Base-by-base conservation (phyloP, 2,888 invertebrate species). In the Venustoraphidia nigricollis region DNA sequence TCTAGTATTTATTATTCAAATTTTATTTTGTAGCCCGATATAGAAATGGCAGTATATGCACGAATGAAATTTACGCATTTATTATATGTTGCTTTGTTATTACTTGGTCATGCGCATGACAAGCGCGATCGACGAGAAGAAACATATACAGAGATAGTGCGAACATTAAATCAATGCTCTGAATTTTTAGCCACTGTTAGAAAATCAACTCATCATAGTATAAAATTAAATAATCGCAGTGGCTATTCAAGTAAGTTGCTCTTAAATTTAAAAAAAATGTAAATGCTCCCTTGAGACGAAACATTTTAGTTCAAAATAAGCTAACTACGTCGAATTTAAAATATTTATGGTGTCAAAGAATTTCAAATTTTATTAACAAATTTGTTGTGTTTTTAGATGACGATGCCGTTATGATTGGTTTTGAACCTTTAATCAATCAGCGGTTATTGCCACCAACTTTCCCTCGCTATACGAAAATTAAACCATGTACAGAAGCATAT, bases 381-480 rank as follows among this genome's bases (percentile, higher is more conserved):
- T 46, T 45, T 49, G n/a, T 50, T 46, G 35, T 42, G n/a, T 47
- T 54, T 49, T 8, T 59, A 81, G 80, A 75, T 11, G 83, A 84
- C 57, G 76, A 79, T 52, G 83, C 83, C 8, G 81, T 81, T 62
- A 79, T 84, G n/a, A 81, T 90, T 75, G 96, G 96, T 1, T 97
- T 97, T 68, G 94, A 96, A 61, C 93, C 95, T 3, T 81, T 93
- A 66, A 86, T 95, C 41, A 97, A 97, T 70, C 95, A 95, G 67
- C 79, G 94, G 41, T 73, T 95, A 45, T 72, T 97, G 48, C 97
- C 97, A n/a, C 95, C 97, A 0, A 95, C 97, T 13, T 98, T 97
- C 72, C 97, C 97, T 0, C 80, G 97, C 14, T 95, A 93, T 66
- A 92, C 94, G 0, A 86, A 90, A 67, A 92, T 96, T 59, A 87